Conservation (phyloP, 2,113 vertebrate species). For the Vidua macroura region DNA sequence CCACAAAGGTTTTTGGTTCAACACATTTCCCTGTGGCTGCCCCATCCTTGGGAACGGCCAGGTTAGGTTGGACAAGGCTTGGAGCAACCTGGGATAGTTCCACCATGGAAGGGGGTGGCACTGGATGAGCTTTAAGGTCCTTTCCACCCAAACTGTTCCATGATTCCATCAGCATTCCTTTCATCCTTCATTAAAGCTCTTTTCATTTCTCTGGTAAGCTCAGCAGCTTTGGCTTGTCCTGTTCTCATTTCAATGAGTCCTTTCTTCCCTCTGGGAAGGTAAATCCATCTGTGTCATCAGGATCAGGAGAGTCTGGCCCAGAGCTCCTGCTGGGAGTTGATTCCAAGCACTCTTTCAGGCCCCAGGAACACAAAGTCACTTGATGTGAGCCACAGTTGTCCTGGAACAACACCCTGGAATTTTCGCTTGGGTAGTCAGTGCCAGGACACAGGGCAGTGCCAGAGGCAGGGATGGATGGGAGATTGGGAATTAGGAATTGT, state of each 20-base stretch:
- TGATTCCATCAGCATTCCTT: neutral
- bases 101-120: neutral
- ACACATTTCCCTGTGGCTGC: neutral
- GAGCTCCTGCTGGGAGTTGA: neutral
- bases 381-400: neutral
- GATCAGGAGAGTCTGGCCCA: neutral
- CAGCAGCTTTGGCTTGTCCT: neutral
- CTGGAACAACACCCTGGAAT: neutral
- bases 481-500: neutral
- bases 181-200: neutral
- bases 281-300: neutral
- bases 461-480: neutral
- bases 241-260: neutral
- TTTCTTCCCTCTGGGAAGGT: neutral
- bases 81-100: neutral
- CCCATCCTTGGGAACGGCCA: neutral
- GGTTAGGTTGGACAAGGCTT: accelerated
- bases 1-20: neutral
- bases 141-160: neutral
- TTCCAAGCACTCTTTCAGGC: neutral
- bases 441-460: neutral
- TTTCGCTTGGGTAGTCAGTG: neutral
- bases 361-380: neutral
- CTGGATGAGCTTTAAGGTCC: neutral
- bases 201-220: neutral